A percentile compares a stretch with the other conserved stretches of the same genome.
Conservation (phyloP, 2,888 invertebrate genomes). For the Choristoneura rosaceana region DNA sequence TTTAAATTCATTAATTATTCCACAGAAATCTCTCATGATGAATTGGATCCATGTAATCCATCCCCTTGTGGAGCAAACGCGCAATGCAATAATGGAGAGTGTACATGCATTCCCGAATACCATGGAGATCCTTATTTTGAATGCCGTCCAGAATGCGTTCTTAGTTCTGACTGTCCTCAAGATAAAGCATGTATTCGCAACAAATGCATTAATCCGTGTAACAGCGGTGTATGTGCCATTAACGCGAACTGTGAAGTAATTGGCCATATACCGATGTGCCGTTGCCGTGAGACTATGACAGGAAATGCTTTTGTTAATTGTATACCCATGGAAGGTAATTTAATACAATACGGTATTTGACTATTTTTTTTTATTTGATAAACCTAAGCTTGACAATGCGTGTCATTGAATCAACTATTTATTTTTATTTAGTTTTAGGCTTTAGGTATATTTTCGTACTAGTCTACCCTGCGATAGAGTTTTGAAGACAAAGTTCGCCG, state of each 20-base stretch:
- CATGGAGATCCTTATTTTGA: slow-evolving; percentile 88
- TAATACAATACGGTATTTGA: neutral
- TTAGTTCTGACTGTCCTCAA: slow-evolving; percentile 88
- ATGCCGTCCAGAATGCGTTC: slow-evolving; percentile 89
- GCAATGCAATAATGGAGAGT: slow-evolving; percentile 84
- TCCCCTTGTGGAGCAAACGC: slow-evolving; percentile 89
- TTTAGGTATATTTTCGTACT: too few species aligned
- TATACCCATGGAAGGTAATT: slow-evolving; percentile 72
- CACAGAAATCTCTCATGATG: slow-evolving; percentile 59
- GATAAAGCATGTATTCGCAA: slow-evolving; percentile 88
- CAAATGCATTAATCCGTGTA: slow-evolving; percentile 90
- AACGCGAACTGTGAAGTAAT: slow-evolving; percentile 90
- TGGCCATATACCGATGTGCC: slow-evolving; percentile 90
- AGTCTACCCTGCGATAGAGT: too few species aligned
- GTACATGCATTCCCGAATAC: slow-evolving; percentile 87
- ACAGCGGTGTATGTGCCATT: slow-evolving; percentile 87
- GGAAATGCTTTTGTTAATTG: slow-evolving; percentile 89
- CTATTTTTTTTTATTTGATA: too few species aligned
- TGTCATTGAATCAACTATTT: too few species aligned
- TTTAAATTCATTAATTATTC: slow-evolving; percentile 3
- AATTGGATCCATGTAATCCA: slow-evolving; percentile 86
- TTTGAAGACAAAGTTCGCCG: too few species aligned
- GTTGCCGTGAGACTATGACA: slow-evolving; percentile 87
- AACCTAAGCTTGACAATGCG: too few species aligned
- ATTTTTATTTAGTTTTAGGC: too few species aligned